Evolutionary conservation across 2,888 invertebrate species (phyloP).

Genomic region (Stenotaenia linearis): DNA sequence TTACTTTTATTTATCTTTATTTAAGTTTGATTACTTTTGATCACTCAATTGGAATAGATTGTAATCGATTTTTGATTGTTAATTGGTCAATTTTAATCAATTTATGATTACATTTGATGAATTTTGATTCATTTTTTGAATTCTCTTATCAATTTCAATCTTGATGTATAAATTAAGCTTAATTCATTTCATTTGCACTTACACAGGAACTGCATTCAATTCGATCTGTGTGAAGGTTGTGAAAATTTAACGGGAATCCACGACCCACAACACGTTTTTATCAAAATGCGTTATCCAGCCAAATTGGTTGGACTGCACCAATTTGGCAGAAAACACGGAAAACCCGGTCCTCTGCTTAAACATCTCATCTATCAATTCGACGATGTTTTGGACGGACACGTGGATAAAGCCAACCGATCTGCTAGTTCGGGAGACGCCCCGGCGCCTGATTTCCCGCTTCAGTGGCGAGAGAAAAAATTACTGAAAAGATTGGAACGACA

Average conservation of each 20-base stretch:
- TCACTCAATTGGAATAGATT: too few relatives aligned
- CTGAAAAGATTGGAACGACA: conserved; percentile 28
- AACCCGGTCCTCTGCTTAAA: conserved; percentile 24
- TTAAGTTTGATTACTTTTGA: too few relatives aligned
- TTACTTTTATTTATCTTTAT: too few relatives aligned
- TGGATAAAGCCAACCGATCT: not conserved
- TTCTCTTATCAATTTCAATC: too few relatives aligned
- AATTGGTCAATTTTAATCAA: too few relatives aligned
- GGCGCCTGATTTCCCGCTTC: not conserved
- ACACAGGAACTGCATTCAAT: conserved; percentile 46
- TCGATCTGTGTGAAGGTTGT: conserved; percentile 48
- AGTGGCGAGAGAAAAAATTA: conserved; percentile 19
- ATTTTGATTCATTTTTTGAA: too few relatives aligned
- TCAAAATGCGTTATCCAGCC: conserved; percentile 43
- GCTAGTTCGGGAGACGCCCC: not conserved
- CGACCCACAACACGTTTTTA: conserved; percentile 44
- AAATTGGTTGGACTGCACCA: not conserved
- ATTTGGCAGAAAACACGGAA: conserved; percentile 17
- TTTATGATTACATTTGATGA: too few relatives aligned
- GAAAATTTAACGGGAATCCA: conserved; percentile 42
- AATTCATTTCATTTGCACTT: too few relatives aligned
- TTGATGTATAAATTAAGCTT: too few relatives aligned
- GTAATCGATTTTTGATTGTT: too few relatives aligned
- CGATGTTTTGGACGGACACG: not conserved
- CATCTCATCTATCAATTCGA: conserved; percentile 10